phyloP scores from a whole-genome alignment of 1,140 invertebrate genomes.

The Ladona fulva region DNA sequence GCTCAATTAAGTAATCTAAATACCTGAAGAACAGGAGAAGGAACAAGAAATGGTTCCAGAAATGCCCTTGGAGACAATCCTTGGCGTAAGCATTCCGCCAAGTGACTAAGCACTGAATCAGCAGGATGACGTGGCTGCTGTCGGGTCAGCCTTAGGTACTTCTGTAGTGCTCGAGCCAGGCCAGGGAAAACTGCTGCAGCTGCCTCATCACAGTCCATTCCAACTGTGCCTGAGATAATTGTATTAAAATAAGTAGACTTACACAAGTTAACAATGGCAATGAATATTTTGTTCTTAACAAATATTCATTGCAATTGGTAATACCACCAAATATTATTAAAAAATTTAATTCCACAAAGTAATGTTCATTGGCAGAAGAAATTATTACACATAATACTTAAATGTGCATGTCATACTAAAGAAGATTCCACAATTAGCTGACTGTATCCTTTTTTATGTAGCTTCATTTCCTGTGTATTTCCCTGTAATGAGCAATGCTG shows the following conservation, averaged over 20 bases:
- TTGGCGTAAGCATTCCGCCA: conserved; percentile 82
- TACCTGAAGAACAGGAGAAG: conserved; percentile 58
- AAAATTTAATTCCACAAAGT: too few relatives aligned
- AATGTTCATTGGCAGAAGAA: too few relatives aligned
- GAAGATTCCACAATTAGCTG: too few relatives aligned
- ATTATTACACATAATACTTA: too few relatives aligned
- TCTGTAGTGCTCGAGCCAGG: conserved; percentile 88
- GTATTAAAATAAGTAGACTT: not conserved
- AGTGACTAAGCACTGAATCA: conserved; percentile 77
- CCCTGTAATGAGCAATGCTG: too few relatives aligned
- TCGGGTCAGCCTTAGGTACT: conserved; percentile 87
- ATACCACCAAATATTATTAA: too few relatives aligned
- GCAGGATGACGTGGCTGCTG: conserved; percentile 93
- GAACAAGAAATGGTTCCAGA: conserved; percentile 75
- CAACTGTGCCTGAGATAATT: conserved; percentile 14
- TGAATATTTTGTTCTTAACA: too few relatives aligned
- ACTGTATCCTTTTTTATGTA: too few relatives aligned
- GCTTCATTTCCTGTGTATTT: too few relatives aligned
- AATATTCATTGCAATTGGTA: too few relatives aligned
- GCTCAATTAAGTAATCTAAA: not conserved
- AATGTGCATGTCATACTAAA: too few relatives aligned
- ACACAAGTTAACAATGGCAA: too few relatives aligned
- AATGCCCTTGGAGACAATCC: conserved; percentile 90
- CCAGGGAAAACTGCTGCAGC: conserved; percentile 96
- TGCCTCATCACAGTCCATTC: conserved; percentile 86